phyloP scores from a whole-genome alignment of 1,140 invertebrate species.

The Drosophila arizonae region DNA sequence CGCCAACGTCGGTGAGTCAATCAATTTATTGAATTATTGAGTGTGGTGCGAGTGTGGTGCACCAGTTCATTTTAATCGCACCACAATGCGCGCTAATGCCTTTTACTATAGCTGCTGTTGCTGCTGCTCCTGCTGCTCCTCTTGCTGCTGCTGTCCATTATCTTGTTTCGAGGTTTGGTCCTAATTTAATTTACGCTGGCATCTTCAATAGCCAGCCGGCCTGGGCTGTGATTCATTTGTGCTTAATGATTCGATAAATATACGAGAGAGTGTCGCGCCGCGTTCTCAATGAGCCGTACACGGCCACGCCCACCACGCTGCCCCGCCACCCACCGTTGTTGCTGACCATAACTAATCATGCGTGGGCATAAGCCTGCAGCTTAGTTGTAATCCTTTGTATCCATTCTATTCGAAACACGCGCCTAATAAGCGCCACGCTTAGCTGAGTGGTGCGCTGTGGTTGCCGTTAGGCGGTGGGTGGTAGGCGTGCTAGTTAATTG shows the following conservation, averaged over 20 bases:
- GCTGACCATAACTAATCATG: constrained; percentile 62
- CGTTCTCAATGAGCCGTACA: constrained; percentile 62
- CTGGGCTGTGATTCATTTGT: constrained; percentile 49
- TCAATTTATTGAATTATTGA: constrained; percentile 66
- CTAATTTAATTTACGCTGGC: constrained; percentile 47
- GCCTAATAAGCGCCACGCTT: constrained; percentile 17
- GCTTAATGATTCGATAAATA: constrained; percentile 76
- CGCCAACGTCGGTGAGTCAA: constrained; percentile 84
- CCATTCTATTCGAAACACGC: constrained; percentile 31
- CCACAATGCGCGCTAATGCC: constrained; percentile 51
- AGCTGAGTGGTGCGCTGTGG: no score
- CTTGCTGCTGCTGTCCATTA: constrained; percentile 6
- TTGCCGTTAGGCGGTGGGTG: not conserved
- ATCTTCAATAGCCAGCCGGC: constrained; percentile 34
- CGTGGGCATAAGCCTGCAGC: constrained; percentile 27
- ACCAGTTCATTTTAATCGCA: constrained; percentile 39
- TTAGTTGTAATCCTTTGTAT: constrained; percentile 59
- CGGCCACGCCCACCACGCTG: not conserved
- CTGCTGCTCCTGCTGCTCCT: not conserved
- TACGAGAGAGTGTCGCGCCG: constrained; percentile 53
- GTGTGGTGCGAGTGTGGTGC: constrained; percentile 64
- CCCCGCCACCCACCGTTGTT: not conserved
- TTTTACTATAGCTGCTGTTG: constrained; percentile 3
- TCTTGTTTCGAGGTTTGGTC: constrained; percentile 15
- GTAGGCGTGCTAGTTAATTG: constrained; percentile 51